Base-by-base conservation (phyloP, 2,888 invertebrate species). In the Horisme vitalbata region DNA sequence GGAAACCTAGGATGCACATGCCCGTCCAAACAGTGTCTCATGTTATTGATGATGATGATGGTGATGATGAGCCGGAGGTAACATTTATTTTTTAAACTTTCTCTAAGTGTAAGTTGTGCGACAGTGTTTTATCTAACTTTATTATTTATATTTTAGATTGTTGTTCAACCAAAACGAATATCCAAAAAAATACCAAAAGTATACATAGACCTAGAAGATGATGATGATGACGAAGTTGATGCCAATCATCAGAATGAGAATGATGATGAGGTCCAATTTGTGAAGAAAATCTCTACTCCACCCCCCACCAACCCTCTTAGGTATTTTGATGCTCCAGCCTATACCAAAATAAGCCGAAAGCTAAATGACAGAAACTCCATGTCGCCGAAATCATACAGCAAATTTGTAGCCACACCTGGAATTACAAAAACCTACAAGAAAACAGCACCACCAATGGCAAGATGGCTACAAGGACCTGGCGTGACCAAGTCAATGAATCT, bases 381-480 rank as follows among this genome's bases (percentile, higher is more conserved):
- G 48, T 84, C 86, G 1, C 83, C 84, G 7, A 79, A 61, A 68
- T 68, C 68, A 34, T 66, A 69, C 43, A 76, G 62, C 38, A 83
- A 81, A 63, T 83, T 86, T 36, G 84, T 79, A 67, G 70, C 74
- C 1, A 78, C 80, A 2, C 69, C 72, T 0, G 85, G 87, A 4
- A 83, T 89, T 8, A 77, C 75, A 7, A 89, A 89, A 59, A 26
- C 72, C 12, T 87, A 88, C 50, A 85, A 78, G 56, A 85, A 71
- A 56, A 47, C 60, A 3, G 64, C 82, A 11, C 18, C 76, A 14
- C 54, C 76, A 2, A 54, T 87, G 2, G 73, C 86, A 0, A 75
- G 56, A 52, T 89, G 87, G 85, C 70, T 86, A 64, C 80, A 79
- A 49, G 38, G 48, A 5, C 27, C 47, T 4, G 33, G 32, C 2